Conservation (phyloP, 2,888 invertebrate genomes). For the Gryllus longicercus region DNA sequence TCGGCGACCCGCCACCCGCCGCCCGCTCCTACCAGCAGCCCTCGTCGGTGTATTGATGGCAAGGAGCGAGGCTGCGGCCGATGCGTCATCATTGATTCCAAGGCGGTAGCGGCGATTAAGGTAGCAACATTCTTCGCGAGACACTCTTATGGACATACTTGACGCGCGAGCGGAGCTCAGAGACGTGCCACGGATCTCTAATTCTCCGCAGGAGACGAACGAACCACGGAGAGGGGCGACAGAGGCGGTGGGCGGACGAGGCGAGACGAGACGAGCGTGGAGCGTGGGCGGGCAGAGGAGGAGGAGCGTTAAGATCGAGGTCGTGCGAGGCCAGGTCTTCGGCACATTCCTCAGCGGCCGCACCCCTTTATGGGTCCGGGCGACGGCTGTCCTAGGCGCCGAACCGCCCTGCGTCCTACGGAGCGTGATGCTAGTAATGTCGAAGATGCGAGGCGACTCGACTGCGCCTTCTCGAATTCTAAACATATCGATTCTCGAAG, state of each 20-base stretch:
- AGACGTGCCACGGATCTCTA: not conserved
- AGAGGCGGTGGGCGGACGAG: not conserved
- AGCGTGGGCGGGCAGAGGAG: constrained; percentile 20
- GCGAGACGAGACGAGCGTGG: no score
- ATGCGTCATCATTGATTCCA: not conserved
- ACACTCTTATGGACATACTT: constrained; percentile 17
- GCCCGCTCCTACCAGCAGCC: not conserved
- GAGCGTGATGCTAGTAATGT: no score
- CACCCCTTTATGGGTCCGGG: no score
- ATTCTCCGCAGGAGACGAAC: constrained; percentile 12
- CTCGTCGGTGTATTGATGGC: not conserved
- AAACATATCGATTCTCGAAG: no score
- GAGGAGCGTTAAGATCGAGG: not conserved
- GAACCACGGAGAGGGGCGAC: not conserved
- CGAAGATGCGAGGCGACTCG: no score
- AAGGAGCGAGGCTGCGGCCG: not conserved
- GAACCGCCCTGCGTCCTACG: no score
- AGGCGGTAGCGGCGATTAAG: not conserved
- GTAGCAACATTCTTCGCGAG: constrained; percentile 17
- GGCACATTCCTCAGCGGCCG: no score
- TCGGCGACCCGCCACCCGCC: not conserved
- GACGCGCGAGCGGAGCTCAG: not conserved
- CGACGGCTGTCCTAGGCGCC: no score
- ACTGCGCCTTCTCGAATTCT: no score
- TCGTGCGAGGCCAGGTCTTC: no score